Evolutionary conservation across 2,888 invertebrate species (phyloP).

Genomic region (Punctoribates punctum): DNA sequence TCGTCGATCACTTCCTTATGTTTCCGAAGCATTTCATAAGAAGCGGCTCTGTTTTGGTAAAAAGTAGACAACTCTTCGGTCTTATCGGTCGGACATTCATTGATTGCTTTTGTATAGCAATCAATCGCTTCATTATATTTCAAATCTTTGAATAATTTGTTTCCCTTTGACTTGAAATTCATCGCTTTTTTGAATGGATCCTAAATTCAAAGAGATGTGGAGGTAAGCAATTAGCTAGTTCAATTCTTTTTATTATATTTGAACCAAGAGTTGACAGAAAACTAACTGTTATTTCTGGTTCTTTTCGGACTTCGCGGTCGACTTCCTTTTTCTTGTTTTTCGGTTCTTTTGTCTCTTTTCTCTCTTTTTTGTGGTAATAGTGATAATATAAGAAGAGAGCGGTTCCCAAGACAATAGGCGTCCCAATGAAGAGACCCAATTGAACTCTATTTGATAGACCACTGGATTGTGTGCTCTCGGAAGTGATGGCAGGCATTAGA

Average conservation of each 20-base stretch:
- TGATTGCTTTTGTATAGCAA: conserved; percentile 57
- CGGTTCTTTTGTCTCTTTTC: neutral
- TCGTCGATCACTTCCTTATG: conserved; percentile 79
- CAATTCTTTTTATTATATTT: too few species aligned
- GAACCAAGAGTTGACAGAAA: too few species aligned
- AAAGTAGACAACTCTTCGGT: conserved; percentile 76
- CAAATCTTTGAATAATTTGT: conserved; percentile 56
- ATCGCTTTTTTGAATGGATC: conserved; percentile 59
- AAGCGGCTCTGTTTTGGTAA: conserved; percentile 93
- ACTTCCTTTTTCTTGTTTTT: neutral
- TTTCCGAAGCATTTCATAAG: conserved; percentile 74
- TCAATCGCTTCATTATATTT: conserved; percentile 56
- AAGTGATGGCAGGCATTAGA: neutral
- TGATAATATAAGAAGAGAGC: neutral
- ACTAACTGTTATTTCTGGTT: too few species aligned
- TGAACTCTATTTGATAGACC: neutral
- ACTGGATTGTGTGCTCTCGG: neutral
- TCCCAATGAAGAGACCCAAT: neutral
- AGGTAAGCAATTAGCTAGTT: too few species aligned
- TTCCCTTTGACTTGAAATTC: conserved; percentile 57
- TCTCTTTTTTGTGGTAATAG: conserved; percentile 5
- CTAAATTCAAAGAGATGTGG: neutral
- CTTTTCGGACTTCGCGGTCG: too few species aligned
- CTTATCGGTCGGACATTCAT: conserved; percentile 59
- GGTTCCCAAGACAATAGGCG: conserved; percentile 16